phyloP scores from a whole-genome alignment of 2,113 vertebrate genomes.

The Eira barbara region DNA sequence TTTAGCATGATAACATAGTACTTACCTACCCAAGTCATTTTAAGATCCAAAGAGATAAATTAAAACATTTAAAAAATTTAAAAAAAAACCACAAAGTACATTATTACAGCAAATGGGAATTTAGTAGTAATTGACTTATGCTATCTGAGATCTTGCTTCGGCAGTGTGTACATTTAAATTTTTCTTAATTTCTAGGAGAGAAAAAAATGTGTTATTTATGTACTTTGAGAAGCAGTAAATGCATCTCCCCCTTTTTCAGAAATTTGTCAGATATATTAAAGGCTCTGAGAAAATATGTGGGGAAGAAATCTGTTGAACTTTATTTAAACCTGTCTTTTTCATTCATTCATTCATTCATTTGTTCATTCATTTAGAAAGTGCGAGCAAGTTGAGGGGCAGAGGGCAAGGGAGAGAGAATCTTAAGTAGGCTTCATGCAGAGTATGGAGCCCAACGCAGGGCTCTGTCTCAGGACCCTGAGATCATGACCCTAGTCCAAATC shows the following conservation, averaged over 20 bases:
- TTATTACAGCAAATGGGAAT: not conserved
- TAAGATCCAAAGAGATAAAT: not conserved
- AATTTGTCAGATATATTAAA: not conserved
- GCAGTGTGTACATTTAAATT: not conserved
- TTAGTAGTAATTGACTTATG: not conserved
- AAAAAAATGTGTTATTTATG: not conserved
- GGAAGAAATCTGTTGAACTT: constrained; percentile 25
- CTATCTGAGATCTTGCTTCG: not conserved
- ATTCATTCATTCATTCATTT: not conserved
- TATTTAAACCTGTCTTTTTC: not conserved
- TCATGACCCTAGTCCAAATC: not conserved
- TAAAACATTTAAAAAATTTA: not conserved
- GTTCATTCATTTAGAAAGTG: not conserved
- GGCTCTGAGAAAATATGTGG: not conserved
- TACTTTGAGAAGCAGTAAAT: not conserved
- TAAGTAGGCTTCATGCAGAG: not conserved
- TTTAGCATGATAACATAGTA: not conserved
- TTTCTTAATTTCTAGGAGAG: not conserved
- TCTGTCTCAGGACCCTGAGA: not conserved
- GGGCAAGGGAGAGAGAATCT: not conserved
- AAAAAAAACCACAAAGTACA: not conserved
- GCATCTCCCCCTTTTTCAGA: not conserved
- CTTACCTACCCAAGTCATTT: not conserved
- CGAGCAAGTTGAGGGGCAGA: not conserved
- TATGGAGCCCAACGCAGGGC: not conserved